Base-by-base conservation (phyloP, 1,140 invertebrate species). In the Trichonephila clavipes region DNA sequence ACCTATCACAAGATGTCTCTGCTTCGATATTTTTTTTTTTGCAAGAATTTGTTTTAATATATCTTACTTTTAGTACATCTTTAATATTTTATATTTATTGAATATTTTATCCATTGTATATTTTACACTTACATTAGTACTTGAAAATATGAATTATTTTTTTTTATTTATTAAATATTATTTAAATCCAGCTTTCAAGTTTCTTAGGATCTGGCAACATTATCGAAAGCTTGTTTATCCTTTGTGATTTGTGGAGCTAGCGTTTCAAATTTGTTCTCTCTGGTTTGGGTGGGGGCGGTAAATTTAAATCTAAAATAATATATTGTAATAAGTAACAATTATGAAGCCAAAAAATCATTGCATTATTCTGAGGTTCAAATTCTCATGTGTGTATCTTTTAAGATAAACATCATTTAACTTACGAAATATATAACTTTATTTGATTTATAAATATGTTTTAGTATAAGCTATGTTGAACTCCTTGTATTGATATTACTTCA, bases 201-300 rank as follows among this genome's bases (percentile, higher is more conserved):
- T 7, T 8, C 10, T 69, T 2, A 69, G 10, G 1, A 69, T 69
- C 66, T 89, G 88, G 88, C 88, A 89, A 89, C 66, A 10, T 59
- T 61, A 0, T 44, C 6, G 21, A 44, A 3, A 14, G 34, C 34
- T 82, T 82, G 34, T 82, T 82, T 82, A n/a, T 51, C 66, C n/a
- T 66, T 24, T 69, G 10, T 69, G 66, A 69, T 69, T 69, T 69
- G 66, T 28, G n/a, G 66, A 69, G 24, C n/a, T 24, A 19, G n/a
- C 66, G n/a, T n/a, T 69, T 69, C 24, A 69, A 69, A 69, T 24
- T 24, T 14, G n/a, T 69, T 69, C 18, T 44, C n/a, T 81, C 2
- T 82, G 28, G 28, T 62, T 62, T 28, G 89, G 89, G 89, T 91
- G 89, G 51, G 81, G 81, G 51, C 89, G 58, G 59, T 44, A 83